A percentile compares a stretch with the other conserved stretches of the same genome.
These are phyloP conservation scores for Odontocerum albicorne DNA, from an alignment of 2,888 invertebrate species.

Conservation along the genomic window DNA sequence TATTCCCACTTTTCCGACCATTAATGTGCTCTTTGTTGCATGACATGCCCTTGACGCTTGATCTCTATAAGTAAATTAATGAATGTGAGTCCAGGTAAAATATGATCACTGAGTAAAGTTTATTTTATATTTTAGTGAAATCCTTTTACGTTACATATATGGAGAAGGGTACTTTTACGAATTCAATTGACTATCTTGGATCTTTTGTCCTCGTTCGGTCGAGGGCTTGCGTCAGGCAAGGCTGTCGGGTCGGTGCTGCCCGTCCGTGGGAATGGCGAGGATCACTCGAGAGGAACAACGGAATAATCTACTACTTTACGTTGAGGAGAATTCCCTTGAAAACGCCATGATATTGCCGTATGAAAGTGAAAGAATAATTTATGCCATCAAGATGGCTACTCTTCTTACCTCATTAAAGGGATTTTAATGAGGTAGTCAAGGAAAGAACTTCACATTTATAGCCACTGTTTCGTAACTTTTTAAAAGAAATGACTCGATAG, in stretches of 20 bases:
- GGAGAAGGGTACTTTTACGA: too few relatives aligned
- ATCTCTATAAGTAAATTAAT: not conserved
- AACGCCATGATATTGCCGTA: not conserved
- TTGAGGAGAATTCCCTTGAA: constrained; percentile 5
- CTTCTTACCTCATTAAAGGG: too few relatives aligned
- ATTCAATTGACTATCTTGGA: too few relatives aligned
- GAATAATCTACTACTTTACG: not conserved
- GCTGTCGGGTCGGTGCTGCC: constrained; percentile 13
- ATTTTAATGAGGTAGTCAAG: too few relatives aligned
- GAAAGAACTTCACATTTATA: too few relatives aligned
- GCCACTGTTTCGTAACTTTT: too few relatives aligned
- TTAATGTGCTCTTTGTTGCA: constrained; percentile 21
- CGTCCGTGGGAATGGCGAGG: constrained; percentile 21
- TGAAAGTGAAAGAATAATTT: constrained; percentile 7
- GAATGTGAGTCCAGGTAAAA: constrained; percentile 1
- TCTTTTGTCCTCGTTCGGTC: not conserved
- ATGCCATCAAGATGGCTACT: too few relatives aligned
- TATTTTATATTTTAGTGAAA: not conserved
- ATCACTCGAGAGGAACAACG: constrained; percentile 20
- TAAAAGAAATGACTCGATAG: too few relatives aligned
- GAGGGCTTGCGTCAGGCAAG: constrained; percentile 12
- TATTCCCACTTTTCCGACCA: not conserved
- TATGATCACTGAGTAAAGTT: constrained; percentile 5
- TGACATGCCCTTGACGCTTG: constrained; percentile 23
- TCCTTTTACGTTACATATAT: not conserved